phyloP scores from a whole-genome alignment of 2,113 vertebrate genomes.

The Oryzias javanicus region DNA sequence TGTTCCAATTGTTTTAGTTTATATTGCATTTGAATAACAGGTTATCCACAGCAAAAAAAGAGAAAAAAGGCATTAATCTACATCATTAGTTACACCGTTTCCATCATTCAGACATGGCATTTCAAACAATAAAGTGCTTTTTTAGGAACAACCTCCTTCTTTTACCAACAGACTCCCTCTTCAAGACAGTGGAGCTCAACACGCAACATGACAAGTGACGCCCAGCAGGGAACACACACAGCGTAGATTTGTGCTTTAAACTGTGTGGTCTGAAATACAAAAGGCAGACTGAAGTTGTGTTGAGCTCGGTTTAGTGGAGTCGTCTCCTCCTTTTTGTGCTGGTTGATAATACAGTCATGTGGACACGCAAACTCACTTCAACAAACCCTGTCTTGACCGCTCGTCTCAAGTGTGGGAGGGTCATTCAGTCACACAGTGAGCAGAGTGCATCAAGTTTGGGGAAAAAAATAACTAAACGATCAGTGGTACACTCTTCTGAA shows the following conservation, averaged over 20 bases:
- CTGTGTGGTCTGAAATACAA: no score
- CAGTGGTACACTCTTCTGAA: neutral
- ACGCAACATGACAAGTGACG: conserved; percentile 1
- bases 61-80: conserved; percentile 39
- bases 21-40: conserved; percentile 67
- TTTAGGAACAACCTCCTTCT: conserved; percentile 34
- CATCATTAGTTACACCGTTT: conserved; percentile 27
- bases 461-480: no score
- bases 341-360: no score
- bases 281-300: no score
- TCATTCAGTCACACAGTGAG: conserved; percentile 20
- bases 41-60: conserved; percentile 61
- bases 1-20: conserved; percentile 64
- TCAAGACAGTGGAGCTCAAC: conserved; percentile 33
- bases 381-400: conserved; percentile 36
- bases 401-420: conserved; percentile 16
- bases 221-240: no score
- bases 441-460: neutral
- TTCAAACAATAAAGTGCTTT: conserved; percentile 77
- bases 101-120: conserved; percentile 56
- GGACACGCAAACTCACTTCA: conserved; percentile 31
- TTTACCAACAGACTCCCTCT: conserved; percentile 19
- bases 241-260: no score
- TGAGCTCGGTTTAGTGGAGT: no score
- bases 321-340: no score